A percentile compares a stretch with the other conserved stretches of the same genome.
Evolutionary conservation across 2,888 invertebrate genomes (phyloP).

Genomic region (Phrixothrix hirtus): DNA sequence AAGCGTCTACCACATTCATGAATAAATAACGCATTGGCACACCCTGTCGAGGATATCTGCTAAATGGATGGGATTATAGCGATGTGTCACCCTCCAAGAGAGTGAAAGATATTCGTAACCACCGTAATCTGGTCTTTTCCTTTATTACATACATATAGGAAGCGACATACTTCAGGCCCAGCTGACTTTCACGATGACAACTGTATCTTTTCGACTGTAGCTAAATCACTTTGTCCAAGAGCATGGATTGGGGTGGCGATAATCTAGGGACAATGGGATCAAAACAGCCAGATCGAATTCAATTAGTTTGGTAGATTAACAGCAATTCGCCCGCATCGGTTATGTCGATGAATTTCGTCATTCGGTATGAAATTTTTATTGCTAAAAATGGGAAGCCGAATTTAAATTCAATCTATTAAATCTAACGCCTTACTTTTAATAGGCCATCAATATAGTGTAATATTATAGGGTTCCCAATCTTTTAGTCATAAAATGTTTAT

Average conservation of each 20-base stretch:
- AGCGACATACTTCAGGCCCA: no score
- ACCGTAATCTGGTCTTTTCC: conserved; percentile 13
- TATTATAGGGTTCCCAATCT: no score
- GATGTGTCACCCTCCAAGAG: conserved; percentile 44
- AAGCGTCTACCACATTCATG: conserved; percentile 54
- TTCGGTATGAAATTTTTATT: no score
- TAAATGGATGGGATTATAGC: conserved; percentile 55
- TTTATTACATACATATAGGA: background rate
- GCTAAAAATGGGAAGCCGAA: no score
- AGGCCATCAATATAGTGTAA: no score
- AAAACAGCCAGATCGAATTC: conserved; percentile 46
- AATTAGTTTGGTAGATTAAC: conserved; percentile 47
- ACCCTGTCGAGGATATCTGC: conserved; percentile 46
- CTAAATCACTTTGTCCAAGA: conserved; percentile 7
- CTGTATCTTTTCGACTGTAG: conserved; percentile 5
- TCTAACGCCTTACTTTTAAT: no score
- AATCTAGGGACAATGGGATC: conserved; percentile 13
- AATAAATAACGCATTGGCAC: conserved; percentile 52
- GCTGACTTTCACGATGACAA: conserved; percentile 12
- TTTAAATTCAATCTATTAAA: no score
- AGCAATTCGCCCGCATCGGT: conserved; percentile 32
- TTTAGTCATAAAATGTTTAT: background rate
- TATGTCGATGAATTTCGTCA: no score
- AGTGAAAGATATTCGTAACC: conserved; percentile 16
- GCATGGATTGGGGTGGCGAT: conserved; percentile 10